Percentiles rank a stretch among this genome's conserved stretches.
Evolutionary conservation across 92 coral and sea anemone species (phyloP).

Genomic region (Palythoa grandiflora): DNA sequence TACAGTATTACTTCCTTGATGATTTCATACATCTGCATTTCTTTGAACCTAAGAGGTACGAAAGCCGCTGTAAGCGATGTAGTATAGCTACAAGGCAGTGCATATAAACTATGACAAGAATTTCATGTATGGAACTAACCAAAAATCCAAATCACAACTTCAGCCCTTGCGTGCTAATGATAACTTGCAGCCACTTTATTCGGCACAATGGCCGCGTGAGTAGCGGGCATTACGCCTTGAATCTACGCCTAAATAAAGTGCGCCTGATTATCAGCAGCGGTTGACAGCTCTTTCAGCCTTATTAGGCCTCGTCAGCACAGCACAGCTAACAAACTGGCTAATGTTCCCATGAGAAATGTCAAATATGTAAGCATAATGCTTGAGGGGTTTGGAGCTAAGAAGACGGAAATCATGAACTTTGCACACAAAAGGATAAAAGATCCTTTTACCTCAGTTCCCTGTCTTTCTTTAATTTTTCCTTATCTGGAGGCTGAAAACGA

Average conservation of each 20-base stretch:
- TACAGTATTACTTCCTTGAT: slow-evolving; percentile 88
- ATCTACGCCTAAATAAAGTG: no score
- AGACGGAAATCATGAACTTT: not conserved
- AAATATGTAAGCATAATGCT: not conserved
- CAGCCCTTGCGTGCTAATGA: no score
- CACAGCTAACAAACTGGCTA: no score
- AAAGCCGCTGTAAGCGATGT: not conserved
- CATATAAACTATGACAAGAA: not conserved
- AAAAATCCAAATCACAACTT: no score
- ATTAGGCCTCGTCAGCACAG: no score
- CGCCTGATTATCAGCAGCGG: no score
- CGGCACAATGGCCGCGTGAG: no score
- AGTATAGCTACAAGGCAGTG: not conserved
- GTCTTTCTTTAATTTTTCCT: slow-evolving; percentile 74
- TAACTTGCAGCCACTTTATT: no score
- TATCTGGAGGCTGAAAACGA: slow-evolving; percentile 88
- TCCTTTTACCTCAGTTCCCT: slow-evolving; percentile 76
- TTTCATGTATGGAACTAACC: no score
- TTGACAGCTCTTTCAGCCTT: no score
- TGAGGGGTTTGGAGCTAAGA: not conserved
- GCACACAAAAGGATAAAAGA: not conserved
- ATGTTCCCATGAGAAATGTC: no score
- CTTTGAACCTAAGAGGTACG: slow-evolving; percentile 80
- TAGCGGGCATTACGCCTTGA: no score
- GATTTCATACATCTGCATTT: slow-evolving; percentile 87